phyloP scores from a whole-genome alignment of 2,888 invertebrate species.

The Chymomyza caudatula region DNA sequence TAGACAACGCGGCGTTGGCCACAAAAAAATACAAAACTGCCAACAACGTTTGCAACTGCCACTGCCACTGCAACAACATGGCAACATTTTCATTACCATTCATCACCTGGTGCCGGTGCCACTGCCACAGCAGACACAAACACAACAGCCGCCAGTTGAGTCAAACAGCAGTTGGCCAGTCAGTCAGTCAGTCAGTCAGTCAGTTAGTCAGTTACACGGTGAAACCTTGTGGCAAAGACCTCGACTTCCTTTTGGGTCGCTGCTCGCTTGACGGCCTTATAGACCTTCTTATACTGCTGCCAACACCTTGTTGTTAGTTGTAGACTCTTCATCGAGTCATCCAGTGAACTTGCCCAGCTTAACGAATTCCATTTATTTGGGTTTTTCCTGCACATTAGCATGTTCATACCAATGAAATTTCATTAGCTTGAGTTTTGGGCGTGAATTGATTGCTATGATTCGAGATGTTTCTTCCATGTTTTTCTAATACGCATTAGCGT shows the following conservation, averaged over 20 bases:
- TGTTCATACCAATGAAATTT: conserved; percentile 20
- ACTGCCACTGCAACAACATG: conserved; percentile 36
- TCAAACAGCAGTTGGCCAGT: background rate
- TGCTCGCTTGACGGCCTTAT: conserved; percentile 41
- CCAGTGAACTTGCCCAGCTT: background rate
- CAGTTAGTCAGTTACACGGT: background rate
- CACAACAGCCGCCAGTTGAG: too few relatives aligned
- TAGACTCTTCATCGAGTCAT: conserved; percentile 13
- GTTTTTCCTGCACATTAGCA: conserved; percentile 37
- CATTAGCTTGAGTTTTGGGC: conserved; percentile 31
- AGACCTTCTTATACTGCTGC: conserved; percentile 5
- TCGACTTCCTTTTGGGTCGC: conserved; percentile 72
- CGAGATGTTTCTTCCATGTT: background rate
- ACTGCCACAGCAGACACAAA: background rate
- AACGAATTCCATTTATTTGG: background rate
- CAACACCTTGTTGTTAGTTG: conserved; percentile 13
- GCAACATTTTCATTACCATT: conserved; percentile 73
- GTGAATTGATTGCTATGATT: background rate
- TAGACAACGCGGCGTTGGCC: conserved; percentile 61
- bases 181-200: background rate
- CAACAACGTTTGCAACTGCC: background rate
- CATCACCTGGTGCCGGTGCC: conserved; percentile 62
- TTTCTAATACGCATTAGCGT: conserved; percentile 27
- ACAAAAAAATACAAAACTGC: conserved; percentile 33
- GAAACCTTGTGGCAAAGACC: conserved; percentile 67